Conservation (phyloP, 2,888 invertebrate genomes). For the Synergus japonicus region DNA sequence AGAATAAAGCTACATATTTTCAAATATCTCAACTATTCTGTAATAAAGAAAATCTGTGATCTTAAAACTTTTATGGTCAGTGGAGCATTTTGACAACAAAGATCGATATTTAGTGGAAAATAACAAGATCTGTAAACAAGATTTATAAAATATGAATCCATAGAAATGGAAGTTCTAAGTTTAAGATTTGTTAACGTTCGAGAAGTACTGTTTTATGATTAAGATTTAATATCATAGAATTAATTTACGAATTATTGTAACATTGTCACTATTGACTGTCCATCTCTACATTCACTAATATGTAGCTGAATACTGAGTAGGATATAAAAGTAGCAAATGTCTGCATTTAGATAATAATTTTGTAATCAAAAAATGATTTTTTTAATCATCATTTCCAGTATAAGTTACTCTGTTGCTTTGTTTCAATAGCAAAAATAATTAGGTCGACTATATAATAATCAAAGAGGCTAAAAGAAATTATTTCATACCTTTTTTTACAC, state of each 20-base stretch:
- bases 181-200: background rate
- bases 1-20: background rate
- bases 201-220: slow-evolving; percentile 6
- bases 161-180: background rate
- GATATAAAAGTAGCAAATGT: background rate
- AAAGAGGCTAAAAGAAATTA: slow-evolving; percentile 3
- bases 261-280: slow-evolving; percentile 24
- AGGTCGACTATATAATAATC: background rate
- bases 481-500: background rate
- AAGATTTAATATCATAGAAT: slow-evolving; percentile 4
- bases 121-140: background rate
- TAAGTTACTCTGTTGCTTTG: background rate
- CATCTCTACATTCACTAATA: slow-evolving; percentile 25
- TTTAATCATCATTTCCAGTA: background rate
- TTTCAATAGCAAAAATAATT: background rate
- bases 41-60: slow-evolving; percentile 33
- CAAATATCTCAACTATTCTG: background rate
- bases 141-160: background rate
- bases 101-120: slow-evolving; percentile 5
- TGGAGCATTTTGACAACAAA: slow-evolving; percentile 9
- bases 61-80: slow-evolving; percentile 17
- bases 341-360: background rate
- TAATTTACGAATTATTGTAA: slow-evolving; percentile 25
- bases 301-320: slow-evolving; percentile 8
- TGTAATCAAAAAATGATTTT: background rate